Evolutionary conservation across 2,888 invertebrate species (phyloP).

Genomic region (Ischnura elegans): DNA sequence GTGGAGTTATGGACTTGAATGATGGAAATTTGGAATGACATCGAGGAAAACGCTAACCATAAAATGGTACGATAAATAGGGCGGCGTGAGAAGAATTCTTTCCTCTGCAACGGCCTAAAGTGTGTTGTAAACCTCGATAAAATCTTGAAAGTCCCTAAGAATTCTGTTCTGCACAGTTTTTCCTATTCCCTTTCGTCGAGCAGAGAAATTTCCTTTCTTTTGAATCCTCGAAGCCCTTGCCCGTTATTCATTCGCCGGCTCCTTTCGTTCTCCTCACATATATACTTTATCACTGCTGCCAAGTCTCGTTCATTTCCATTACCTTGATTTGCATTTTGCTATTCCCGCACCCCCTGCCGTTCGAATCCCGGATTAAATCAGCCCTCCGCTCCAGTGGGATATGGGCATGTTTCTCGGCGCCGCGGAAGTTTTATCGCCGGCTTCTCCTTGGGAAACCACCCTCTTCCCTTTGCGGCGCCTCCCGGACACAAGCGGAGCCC

Average conservation of each 20-base stretch:
- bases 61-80: too few species aligned
- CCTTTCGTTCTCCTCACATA: not conserved
- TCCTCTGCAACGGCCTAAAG: too few species aligned
- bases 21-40: too few species aligned
- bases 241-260: not conserved
- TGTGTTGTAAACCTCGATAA: too few species aligned
- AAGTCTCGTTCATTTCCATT: not conserved
- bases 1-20: too few species aligned
- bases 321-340: not conserved
- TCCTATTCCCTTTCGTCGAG: not conserved
- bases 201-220: not conserved
- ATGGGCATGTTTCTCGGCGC: not conserved
- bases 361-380: not conserved
- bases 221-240: not conserved
- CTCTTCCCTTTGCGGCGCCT: not conserved
- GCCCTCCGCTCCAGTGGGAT: not conserved
- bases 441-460: not conserved
- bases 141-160: too few species aligned
- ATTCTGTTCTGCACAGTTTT: too few species aligned
- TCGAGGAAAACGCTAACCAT: too few species aligned
- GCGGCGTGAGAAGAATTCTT: too few species aligned
- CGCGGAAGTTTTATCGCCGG: not conserved
- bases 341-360: not conserved
- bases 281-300: not conserved
- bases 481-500: not conserved